Evolutionary conservation across 2,888 invertebrate genomes (phyloP).

Genomic region (Dorcus parallelipipedus): DNA sequence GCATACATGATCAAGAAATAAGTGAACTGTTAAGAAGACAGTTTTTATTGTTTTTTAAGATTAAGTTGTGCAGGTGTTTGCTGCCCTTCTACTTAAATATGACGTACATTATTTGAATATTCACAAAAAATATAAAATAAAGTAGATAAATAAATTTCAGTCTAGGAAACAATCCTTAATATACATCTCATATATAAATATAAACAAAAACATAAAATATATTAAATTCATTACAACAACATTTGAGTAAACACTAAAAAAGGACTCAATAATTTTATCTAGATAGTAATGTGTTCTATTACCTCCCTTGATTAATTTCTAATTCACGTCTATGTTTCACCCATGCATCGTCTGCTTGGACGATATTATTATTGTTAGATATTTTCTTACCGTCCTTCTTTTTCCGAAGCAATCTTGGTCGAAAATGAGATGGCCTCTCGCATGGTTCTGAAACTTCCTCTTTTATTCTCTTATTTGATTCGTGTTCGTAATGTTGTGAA

Average conservation of each 20-base stretch:
- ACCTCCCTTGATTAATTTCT: slow-evolving; percentile 43
- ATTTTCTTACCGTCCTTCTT: slow-evolving; percentile 20
- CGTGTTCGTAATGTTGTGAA: slow-evolving; percentile 21
- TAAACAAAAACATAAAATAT: slow-evolving; percentile 42
- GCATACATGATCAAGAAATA: neutral
- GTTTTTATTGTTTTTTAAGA: neutral
- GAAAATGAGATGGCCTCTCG: slow-evolving; percentile 40
- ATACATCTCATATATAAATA: slow-evolving; percentile 23
- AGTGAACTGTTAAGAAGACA: neutral
- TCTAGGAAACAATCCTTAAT: slow-evolving; percentile 23
- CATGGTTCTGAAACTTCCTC: slow-evolving; percentile 18
- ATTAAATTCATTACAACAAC: slow-evolving; percentile 38
- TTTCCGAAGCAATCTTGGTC: slow-evolving; percentile 40
- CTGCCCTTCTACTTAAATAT: neutral
- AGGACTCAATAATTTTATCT: slow-evolving; percentile 9
- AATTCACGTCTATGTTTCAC: slow-evolving; percentile 42
- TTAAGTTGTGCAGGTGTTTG: neutral
- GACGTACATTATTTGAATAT: no score
- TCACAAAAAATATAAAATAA: slow-evolving; percentile 2
- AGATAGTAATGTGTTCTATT: slow-evolving; percentile 32
- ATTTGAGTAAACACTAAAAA: slow-evolving; percentile 19
- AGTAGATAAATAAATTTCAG: slow-evolving; percentile 32
- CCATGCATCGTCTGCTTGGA: slow-evolving; percentile 39
- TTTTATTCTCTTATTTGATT: neutral
- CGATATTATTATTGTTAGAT: slow-evolving; percentile 33